These are phyloP conservation scores for Rhinolophus sinicus DNA, from an alignment of 2,113 vertebrate species.

Conservation along the genomic window DNA sequence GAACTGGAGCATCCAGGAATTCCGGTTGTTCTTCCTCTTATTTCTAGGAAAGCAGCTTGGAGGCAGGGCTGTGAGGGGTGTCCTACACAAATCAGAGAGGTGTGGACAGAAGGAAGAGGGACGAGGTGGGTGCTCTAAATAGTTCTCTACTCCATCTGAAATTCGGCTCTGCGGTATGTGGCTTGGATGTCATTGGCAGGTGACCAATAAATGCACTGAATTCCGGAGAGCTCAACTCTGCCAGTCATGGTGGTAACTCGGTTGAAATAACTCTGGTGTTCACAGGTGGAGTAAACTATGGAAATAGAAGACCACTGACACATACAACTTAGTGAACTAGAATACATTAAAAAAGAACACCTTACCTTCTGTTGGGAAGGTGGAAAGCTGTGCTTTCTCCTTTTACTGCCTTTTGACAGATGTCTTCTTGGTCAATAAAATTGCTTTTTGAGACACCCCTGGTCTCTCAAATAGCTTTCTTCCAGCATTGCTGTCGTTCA, in stretches of 20 bases:
- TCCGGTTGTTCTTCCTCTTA: neutral
- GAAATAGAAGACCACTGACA: neutral
- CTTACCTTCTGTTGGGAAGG: too few relatives aligned
- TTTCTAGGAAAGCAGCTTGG: neutral
- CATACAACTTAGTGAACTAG: neutral
- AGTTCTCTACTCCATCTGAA: neutral
- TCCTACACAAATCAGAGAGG: neutral
- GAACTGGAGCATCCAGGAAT: neutral
- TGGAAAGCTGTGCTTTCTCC: neutral
- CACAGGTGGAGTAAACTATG: neutral
- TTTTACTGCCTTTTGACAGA: neutral
- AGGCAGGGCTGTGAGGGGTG: neutral
- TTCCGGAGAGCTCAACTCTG: neutral
- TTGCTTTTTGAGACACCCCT: neutral
- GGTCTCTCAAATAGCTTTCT: neutral
- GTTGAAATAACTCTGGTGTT: neutral
- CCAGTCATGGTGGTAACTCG: neutral
- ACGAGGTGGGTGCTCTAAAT: neutral
- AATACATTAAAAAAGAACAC: neutral
- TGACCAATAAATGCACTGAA: neutral
- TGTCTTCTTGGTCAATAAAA: neutral
- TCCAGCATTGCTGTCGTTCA: neutral
- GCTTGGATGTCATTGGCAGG: neutral
- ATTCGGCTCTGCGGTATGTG: neutral
- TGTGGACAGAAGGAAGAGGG: neutral